A percentile compares a stretch with the other conserved stretches of the same genome.
Conservation (phyloP, 1,140 invertebrate species). For the Temnothorax longispinosus region DNA sequence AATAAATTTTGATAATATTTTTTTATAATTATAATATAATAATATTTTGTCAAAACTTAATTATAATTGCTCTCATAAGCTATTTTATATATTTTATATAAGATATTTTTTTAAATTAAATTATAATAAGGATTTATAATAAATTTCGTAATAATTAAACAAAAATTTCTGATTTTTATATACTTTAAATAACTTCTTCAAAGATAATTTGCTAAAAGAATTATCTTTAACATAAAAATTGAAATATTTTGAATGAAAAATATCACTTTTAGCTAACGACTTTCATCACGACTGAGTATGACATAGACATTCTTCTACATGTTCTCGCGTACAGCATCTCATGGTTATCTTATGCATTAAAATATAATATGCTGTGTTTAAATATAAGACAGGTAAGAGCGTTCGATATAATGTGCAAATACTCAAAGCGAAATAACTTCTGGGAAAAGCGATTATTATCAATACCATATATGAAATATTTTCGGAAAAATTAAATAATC, state of each 20-base stretch:
- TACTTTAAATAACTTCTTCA: neutral
- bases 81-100: no score
- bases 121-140: neutral
- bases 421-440: neutral
- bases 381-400: neutral
- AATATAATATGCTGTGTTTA: constrained; percentile 12
- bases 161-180: neutral
- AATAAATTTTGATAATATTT: neutral
- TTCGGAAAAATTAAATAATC: neutral
- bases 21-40: neutral
- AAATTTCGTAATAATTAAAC: neutral
- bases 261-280: constrained; percentile 28
- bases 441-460: neutral
- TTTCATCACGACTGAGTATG: constrained; percentile 29
- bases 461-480: neutral
- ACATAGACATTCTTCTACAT: constrained; percentile 1
- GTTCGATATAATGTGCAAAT: neutral
- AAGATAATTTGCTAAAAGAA: neutral
- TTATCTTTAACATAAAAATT: neutral
- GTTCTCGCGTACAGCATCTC: neutral
- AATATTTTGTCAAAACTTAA: no score
- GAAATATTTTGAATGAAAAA: neutral
- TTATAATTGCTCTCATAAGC: no score
- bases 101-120: no score
- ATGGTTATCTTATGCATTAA: constrained; percentile 9